Percentiles rank a stretch among this genome's conserved stretches.
Evolutionary conservation across 2,888 invertebrate species (phyloP).

Genomic region (Mechanitis mazaeus): DNA sequence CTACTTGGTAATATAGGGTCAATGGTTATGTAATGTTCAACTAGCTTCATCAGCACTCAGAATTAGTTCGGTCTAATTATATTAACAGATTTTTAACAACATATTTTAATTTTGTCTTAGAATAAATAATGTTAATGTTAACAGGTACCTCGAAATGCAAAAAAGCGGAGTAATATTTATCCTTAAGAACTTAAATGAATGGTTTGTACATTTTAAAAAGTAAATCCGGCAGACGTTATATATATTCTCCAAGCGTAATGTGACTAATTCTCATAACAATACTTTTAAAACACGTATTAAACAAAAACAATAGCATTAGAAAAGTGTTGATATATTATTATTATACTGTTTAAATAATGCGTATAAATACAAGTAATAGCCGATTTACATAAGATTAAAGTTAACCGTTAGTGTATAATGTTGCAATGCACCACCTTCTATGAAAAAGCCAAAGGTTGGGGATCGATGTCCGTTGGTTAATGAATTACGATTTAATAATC

Average conservation of each 20-base stretch:
- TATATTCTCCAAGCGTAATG: too few species aligned
- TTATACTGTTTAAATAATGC: slow-evolving; percentile 1
- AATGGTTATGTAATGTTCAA: slow-evolving; percentile 12
- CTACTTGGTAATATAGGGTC: slow-evolving; percentile 25
- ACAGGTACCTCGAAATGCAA: too few species aligned
- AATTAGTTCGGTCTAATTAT: not conserved
- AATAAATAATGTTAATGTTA: too few species aligned
- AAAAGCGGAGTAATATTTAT: too few species aligned
- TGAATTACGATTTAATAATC: not conserved
- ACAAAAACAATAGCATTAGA: not conserved
- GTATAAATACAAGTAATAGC: not conserved
- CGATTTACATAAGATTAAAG: slow-evolving; percentile 4
- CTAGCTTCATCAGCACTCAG: not conserved
- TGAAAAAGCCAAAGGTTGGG: slow-evolving; percentile 8
- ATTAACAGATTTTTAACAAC: too few species aligned
- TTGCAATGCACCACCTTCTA: slow-evolving; percentile 8
- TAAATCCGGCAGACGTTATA: too few species aligned
- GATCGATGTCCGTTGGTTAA: slow-evolving; percentile 7
- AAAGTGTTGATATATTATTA: not conserved
- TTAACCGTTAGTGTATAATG: slow-evolving; percentile 1
- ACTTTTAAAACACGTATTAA: not conserved
- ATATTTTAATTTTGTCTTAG: too few species aligned
- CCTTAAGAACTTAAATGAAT: too few species aligned
- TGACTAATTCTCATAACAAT: not conserved
- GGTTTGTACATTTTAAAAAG: too few species aligned